Evolutionary conservation across 2,113 vertebrate species (phyloP), one percentile per base, ranked within the genome.

Genomic region (Labeo rohita): DNA sequence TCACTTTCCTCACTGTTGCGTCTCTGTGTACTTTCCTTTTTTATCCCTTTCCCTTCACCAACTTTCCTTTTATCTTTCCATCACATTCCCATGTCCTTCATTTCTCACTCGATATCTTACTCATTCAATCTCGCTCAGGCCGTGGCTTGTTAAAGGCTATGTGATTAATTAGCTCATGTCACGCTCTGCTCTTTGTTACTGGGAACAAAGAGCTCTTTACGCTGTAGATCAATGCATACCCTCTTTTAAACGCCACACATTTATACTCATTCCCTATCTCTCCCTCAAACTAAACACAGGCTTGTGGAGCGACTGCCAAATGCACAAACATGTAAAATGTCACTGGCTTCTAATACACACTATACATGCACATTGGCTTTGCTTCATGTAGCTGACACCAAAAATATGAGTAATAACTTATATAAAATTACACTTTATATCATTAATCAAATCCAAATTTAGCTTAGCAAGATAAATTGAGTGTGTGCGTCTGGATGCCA

Each of bases 121-220:
- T 81, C 79, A 3, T 65, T 81, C 43, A 47, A 81, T 66, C 79
- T 49, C 18, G 12, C n/a, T 49, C 78, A 65, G 56, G 78, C 43
- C n/a, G 43, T 47, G 59, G 78, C 77, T 39, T 79, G 77, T 79
- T 79, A 79, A 61, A 78, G 75, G 50, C 21, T 12, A 47, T 70
- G 80, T 82, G 80, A 83, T 83, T 70, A 83, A 83, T 83, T 70
- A 83, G 80, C 65, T 70, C 49, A 15, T 66, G 79, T 81, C 79
- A 66, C n/a, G 43, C 59, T 81, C 43, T 81, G 43, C 23, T 81
- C 65, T 83, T 70, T 83, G 80, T 83, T 52, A 83, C 5, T 9
- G 28, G 80, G 47, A 83, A 83, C 80, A 83, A 83, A 83, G 80
- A 54, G 49, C 28, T 54, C 65, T 83, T 83, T 83, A 39, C 47